Base-by-base conservation (phyloP, 2,888 invertebrate genomes). In the Mesorhabditis belari region DNA sequence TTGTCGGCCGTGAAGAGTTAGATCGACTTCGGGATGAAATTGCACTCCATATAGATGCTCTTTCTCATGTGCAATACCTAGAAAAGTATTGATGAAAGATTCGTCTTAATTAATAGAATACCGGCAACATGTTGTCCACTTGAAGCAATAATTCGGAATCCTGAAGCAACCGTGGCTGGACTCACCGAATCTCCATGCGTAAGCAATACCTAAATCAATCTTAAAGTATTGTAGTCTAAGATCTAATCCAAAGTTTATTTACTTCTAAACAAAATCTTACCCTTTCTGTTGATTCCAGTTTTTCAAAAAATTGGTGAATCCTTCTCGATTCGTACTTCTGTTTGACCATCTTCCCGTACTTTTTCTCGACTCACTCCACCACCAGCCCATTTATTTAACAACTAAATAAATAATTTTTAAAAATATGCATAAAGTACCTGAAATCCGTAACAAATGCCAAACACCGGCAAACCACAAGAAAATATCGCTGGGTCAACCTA, bases 361-460 rank as follows among this genome's bases (percentile, higher is more conserved):
- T 90, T 90, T 81, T 91, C 92, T 75, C 89, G 87, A 55, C 88
- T 85, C 44, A 98, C 92, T 2, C 89, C 88, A 2, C 98, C 98
- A 0, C 92, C 92, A 80, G 92, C 93, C 83, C 93, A 92, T 83
- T 94, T 95, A 83, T 96, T 96, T 85, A 98, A 87, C 89, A 98
- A 89, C 86, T 98, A 67, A 51, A 77, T 35, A 58, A 26, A 28
- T 5, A 19, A 3, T 25, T 23, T 55, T 19, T 52, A 17, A 17
- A 52, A n/a, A 2, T 52, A 17, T n/a, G 12, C n/a, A n/a, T 44
- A 44, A 44, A 44, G n/a, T 44, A 85, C 84, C 82, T 85, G 96
- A 90, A 98, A 92, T 52, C 98, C 98, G 85, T 98, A 98, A 85
- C 98, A 98, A 81, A 98, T 98, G 76, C 96, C 96, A 85, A 85